Evolutionary conservation across 2,113 vertebrate genomes (phyloP), one percentile per base, ranked within the genome.

Genomic region (Corythoichthys haematopterus): DNA sequence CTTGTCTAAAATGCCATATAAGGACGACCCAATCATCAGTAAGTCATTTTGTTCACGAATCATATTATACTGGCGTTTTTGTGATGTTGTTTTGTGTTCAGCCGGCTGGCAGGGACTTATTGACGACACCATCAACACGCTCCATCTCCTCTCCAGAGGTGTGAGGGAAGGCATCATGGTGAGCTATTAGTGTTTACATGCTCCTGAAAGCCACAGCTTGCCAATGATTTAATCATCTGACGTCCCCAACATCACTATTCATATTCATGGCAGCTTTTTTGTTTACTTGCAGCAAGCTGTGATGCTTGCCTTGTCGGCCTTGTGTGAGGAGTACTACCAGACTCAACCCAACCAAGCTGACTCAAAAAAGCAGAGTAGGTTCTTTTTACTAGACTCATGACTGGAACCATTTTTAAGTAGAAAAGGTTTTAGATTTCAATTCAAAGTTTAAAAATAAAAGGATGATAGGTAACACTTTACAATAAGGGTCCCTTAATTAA

Each of bases 31-130:
- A 0, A 50, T 96, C 3, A 92, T 98, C 0, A 77, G 97, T 99
- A 90, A 87, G 90, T 84, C 3, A 2, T 65, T 69, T 60, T 2
- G 2, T 66, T 37, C 6, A 28, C 8, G 12, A 2, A 50, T 1
- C 33, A 6, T 57, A 2, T 35, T 33, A 35, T 35, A 14, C 10
- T 35, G 20, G 28, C 6, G 35, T 33, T 36, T 2, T 14, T 11
- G n/a, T 65, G 64, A 16, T 9, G 2, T 16, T 37, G 47, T 20
- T 9, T 9, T 69, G n/a, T 69, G 43, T 84, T 70, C 85, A 98
- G 97, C 55, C 59, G 92, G 85, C 1, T 98, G 96, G 97, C 95
- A 95, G 83, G 91, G 91, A 88, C 84, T 98, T 40, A 94, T 98
- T 51, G 90, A 96, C 0, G 95, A 98, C 91, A 94, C 91, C 69